phyloP scores from a whole-genome alignment of 2,888 invertebrate genomes.

The Cantharis rufa region DNA sequence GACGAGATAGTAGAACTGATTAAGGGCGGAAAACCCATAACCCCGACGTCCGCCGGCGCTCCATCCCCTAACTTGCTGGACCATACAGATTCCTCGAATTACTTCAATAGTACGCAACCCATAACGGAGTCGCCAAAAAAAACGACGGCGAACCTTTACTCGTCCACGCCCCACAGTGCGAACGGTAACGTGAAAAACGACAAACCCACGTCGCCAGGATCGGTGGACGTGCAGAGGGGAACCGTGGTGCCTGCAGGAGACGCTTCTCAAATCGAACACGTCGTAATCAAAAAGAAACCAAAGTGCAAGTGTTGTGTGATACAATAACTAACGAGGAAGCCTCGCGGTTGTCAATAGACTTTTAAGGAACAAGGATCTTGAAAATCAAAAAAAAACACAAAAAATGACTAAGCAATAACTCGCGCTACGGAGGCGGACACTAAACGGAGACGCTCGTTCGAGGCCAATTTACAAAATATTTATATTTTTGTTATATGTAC shows the following conservation, averaged over 20 bases:
- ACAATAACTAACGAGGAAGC: conserved; percentile 65
- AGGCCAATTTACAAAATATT: background rate
- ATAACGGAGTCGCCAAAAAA: conserved; percentile 54
- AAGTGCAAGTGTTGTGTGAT: conserved; percentile 94
- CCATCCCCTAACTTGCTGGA: conserved; percentile 61
- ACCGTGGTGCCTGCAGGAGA: conserved; percentile 71
- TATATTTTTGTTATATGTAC: conserved; percentile 22
- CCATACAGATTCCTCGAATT: conserved; percentile 52
- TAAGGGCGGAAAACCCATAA: conserved; percentile 87
- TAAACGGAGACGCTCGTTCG: background rate
- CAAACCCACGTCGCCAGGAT: conserved; percentile 57
- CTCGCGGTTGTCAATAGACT: conserved; percentile 41
- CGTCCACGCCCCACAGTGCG: conserved; percentile 43
- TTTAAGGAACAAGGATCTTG: conserved; percentile 9
- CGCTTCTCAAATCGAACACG: conserved; percentile 82
- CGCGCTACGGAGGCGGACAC: background rate
- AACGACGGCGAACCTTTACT: conserved; percentile 27
- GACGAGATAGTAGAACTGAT: conserved; percentile 95
- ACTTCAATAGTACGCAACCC: conserved; percentile 37
- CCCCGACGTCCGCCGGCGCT: conserved; percentile 67
- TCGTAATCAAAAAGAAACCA: conserved; percentile 92
- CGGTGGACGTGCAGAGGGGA: conserved; percentile 72
- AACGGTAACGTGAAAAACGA: conserved; percentile 53
- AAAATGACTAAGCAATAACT: background rate
- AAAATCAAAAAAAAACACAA: background rate